These are phyloP conservation scores for Myiothlypis coronata DNA, from an alignment of 2,797 vertebrate species.

Conservation along the genomic window DNA sequence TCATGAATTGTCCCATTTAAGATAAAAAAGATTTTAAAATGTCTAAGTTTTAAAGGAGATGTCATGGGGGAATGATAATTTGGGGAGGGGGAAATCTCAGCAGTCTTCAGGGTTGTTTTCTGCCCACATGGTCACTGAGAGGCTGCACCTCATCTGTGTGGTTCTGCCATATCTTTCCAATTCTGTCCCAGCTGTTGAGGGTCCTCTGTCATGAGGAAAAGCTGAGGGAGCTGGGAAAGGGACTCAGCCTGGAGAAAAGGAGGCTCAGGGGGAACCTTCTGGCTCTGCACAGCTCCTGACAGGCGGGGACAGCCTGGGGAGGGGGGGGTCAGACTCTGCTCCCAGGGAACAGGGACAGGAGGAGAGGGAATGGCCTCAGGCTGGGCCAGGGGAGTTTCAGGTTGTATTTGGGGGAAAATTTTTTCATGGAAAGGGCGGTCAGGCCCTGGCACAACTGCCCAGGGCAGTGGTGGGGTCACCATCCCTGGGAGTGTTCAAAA, in stretches of 20 bases:
- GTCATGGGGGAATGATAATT: background rate
- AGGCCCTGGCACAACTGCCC: background rate
- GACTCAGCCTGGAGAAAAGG: background rate
- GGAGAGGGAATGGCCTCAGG: fast-evolving
- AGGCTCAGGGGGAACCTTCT: background rate
- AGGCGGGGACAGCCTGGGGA: fast-evolving
- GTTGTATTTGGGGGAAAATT: background rate
- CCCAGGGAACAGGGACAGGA: background rate
- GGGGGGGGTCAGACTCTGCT: fast-evolving
- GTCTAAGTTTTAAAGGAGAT: background rate
- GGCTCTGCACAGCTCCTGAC: background rate
- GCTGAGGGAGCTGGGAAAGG: background rate
- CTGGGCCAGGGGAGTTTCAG: background rate
- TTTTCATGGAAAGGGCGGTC: background rate
- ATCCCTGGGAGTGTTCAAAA: background rate
- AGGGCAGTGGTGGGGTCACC: background rate
- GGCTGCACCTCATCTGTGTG: background rate
- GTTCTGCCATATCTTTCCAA: background rate
- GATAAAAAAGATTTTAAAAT: background rate
- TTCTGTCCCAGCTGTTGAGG: background rate
- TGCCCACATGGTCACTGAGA: background rate
- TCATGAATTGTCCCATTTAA: background rate
- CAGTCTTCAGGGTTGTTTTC: background rate
- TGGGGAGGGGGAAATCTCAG: background rate
- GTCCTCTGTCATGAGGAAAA: background rate